Evolutionary conservation across 2,888 invertebrate genomes (phyloP).

Genomic region (Pantelozetes paolii): DNA sequence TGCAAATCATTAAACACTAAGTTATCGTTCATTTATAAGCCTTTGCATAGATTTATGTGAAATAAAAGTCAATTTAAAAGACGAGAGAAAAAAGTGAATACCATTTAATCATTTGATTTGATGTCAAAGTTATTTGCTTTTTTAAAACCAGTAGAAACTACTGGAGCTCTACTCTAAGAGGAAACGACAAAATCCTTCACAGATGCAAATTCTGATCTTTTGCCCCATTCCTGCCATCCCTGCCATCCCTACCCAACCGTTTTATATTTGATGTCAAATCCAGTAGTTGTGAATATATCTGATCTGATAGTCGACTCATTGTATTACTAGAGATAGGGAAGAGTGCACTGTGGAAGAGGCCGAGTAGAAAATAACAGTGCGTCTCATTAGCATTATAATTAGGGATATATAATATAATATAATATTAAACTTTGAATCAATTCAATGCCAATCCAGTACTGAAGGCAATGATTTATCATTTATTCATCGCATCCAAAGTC

Average conservation of each 20-base stretch:
- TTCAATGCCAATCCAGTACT: not conserved
- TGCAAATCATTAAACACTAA: not conserved
- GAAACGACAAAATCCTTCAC: slow-evolving; percentile 32
- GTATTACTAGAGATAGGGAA: slow-evolving; percentile 14
- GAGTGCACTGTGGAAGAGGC: slow-evolving; percentile 8
- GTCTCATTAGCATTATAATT: slow-evolving; percentile 37
- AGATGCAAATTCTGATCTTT: slow-evolving; percentile 18
- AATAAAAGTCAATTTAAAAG: not conserved
- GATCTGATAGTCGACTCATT: slow-evolving; percentile 9
- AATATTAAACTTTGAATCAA: not conserved
- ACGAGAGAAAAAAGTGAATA: not conserved
- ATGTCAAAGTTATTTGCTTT: slow-evolving; percentile 11
- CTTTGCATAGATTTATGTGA: not conserved
- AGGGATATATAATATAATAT: slow-evolving; percentile 10
- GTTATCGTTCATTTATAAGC: not conserved
- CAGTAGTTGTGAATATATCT: not conserved
- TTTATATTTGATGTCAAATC: slow-evolving; percentile 31
- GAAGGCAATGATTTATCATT: slow-evolving; percentile 24
- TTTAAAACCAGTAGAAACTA: not conserved
- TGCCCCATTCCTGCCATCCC: not conserved
- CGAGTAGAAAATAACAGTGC: slow-evolving; percentile 10
- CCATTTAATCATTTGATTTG: slow-evolving; percentile 10
- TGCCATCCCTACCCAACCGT: not conserved
- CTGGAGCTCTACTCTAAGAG: not conserved
- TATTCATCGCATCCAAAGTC: not conserved